A percentile compares a stretch with the other conserved stretches of the same genome.
phyloP scores from a whole-genome alignment of 2,888 invertebrate genomes.

The Idaea aversata region DNA sequence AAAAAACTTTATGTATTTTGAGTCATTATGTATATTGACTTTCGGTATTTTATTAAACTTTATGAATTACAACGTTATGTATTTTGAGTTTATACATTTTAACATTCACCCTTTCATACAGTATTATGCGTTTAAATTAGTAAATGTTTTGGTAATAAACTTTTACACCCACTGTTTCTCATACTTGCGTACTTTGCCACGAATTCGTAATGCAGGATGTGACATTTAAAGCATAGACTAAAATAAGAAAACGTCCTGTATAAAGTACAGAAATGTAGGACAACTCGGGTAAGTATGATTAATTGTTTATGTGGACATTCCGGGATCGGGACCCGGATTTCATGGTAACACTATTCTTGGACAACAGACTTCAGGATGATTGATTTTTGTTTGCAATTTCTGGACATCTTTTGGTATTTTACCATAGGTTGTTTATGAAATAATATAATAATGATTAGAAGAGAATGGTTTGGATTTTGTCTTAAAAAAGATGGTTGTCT shows the following conservation, averaged over 20 bases:
- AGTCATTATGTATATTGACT: too few species aligned
- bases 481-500: too few species aligned
- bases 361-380: conserved; percentile 17
- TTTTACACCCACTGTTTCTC: background rate
- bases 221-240: background rate
- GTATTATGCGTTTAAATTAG: background rate
- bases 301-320: conserved; percentile 60
- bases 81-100: too few species aligned
- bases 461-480: too few species aligned
- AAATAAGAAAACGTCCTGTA: conserved; percentile 35
- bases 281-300: conserved; percentile 62
- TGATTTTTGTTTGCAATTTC: conserved; percentile 13
- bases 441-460: too few species aligned
- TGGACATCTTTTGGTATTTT: background rate
- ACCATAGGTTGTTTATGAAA: background rate
- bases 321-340: conserved; percentile 37
- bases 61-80: too few species aligned
- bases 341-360: conserved; percentile 21
- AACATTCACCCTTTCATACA: too few species aligned
- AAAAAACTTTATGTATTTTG: too few species aligned
- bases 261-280: conserved; percentile 35
- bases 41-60: too few species aligned
- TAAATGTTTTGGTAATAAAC: conserved; percentile 11
- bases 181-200: background rate
- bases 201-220: background rate